phyloP scores from a whole-genome alignment of 2,797 vertebrate species.

The Pristis pectinata region DNA sequence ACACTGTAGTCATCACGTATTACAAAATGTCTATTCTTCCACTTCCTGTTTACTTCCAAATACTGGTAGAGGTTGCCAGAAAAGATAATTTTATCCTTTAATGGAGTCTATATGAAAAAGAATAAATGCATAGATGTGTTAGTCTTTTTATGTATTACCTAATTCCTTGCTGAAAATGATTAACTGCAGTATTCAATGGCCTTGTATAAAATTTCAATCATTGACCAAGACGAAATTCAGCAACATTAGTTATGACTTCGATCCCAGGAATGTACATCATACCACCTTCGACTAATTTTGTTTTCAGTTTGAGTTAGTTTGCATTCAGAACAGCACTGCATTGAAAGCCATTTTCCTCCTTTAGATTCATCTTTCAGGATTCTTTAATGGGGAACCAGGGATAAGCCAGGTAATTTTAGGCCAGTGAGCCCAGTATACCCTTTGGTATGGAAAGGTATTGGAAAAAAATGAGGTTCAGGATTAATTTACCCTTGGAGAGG shows the following conservation, averaged over 20 bases:
- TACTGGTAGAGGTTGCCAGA: slow-evolving; percentile 88
- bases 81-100: slow-evolving; percentile 80
- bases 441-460: too few relatives aligned
- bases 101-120: slow-evolving; percentile 62
- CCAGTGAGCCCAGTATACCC: too few relatives aligned
- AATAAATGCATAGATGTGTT: neutral
- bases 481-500: too few relatives aligned
- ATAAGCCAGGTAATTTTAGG: too few relatives aligned
- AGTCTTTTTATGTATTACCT: neutral
- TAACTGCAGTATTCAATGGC: neutral
- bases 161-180: neutral
- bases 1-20: slow-evolving; percentile 79
- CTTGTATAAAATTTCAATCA: neutral
- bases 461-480: too few relatives aligned
- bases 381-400: too few relatives aligned
- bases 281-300: too few relatives aligned
- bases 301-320: neutral
- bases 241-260: neutral
- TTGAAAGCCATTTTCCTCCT: too few relatives aligned
- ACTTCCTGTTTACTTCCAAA: slow-evolving; percentile 88
- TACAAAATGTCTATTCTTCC: slow-evolving; percentile 81
- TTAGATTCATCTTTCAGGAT: too few relatives aligned
- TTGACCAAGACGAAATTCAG: neutral
- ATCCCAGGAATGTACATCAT: neutral
- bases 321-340: too few relatives aligned